These are phyloP conservation scores for Ips typographus DNA, from an alignment of 1,140 invertebrate genomes.

Conservation along the genomic window DNA sequence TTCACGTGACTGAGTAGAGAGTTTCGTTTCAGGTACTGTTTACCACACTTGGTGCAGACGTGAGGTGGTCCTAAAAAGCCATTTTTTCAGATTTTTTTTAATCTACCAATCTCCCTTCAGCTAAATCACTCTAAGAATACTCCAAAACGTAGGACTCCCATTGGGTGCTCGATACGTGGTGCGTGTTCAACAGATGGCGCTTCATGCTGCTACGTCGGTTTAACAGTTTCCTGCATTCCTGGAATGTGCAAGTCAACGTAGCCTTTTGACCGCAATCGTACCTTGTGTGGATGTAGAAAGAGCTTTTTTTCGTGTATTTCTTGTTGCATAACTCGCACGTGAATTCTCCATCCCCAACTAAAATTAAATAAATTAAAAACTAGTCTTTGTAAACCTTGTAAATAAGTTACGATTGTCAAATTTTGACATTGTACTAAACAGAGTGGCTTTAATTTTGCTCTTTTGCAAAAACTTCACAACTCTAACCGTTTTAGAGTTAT, in stretches of 20 bases:
- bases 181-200: slow-evolving; percentile 11
- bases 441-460: too few relatives aligned
- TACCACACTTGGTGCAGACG: slow-evolving; percentile 52
- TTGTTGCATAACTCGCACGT: slow-evolving; percentile 60
- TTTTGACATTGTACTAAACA: too few relatives aligned
- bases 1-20: slow-evolving; percentile 55
- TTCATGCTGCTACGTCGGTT: slow-evolving; percentile 24
- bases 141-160: slow-evolving; percentile 34
- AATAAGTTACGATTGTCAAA: too few relatives aligned
- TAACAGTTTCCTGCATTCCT: slow-evolving; percentile 21
- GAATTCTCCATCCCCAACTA: too few relatives aligned
- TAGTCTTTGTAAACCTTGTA: too few relatives aligned
- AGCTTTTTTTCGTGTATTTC: slow-evolving; percentile 57
- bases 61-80: too few relatives aligned
- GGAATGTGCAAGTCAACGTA: slow-evolving; percentile 17
- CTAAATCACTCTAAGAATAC: neutral
- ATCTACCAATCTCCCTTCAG: neutral
- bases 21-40: slow-evolving; percentile 59
- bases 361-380: too few relatives aligned
- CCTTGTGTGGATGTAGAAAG: slow-evolving; percentile 62
- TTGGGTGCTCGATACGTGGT: neutral
- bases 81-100: neutral
- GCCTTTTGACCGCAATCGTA: slow-evolving; percentile 59
- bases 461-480: too few relatives aligned
- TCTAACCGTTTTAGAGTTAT: too few relatives aligned